phyloP scores from a whole-genome alignment of 2,113 vertebrate species.

The Muntiacus muntjak region DNA sequence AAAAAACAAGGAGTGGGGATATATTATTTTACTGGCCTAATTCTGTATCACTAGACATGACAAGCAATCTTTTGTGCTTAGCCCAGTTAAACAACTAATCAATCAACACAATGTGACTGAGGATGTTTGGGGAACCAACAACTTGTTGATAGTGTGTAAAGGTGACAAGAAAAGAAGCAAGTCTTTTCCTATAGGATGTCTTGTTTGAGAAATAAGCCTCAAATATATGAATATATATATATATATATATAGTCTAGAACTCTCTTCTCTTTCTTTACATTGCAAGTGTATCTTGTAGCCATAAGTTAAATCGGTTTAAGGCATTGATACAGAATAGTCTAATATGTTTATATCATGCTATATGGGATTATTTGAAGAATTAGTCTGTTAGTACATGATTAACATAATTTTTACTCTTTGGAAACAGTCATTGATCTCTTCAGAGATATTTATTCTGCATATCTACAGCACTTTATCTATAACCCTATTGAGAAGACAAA shows the following conservation, averaged over 20 bases:
- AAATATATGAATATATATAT: background rate
- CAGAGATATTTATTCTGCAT: background rate
- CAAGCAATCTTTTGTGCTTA: background rate
- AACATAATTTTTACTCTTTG: background rate
- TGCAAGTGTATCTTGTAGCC: background rate
- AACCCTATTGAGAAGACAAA: background rate
- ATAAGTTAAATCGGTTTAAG: background rate
- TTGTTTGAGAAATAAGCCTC: background rate
- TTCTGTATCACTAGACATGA: background rate
- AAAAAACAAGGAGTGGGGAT: background rate
- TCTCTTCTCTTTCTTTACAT: background rate
- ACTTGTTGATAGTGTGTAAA: background rate
- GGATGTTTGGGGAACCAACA: background rate
- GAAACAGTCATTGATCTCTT: background rate
- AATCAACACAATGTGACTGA: background rate
- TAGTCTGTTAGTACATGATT: background rate
- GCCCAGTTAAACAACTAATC: background rate
- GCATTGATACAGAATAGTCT: background rate
- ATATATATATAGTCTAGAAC: background rate
- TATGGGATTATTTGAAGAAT: background rate
- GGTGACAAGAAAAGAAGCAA: background rate
- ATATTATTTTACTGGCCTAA: background rate
- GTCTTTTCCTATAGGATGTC: fast-evolving
- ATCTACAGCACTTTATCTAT: background rate
- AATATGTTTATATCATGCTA: background rate